A percentile compares a stretch with the other conserved stretches of the same genome.
These are phyloP conservation scores for Drosophila triauraria DNA, from an alignment of 1,140 invertebrate species.

Conservation along the genomic window DNA sequence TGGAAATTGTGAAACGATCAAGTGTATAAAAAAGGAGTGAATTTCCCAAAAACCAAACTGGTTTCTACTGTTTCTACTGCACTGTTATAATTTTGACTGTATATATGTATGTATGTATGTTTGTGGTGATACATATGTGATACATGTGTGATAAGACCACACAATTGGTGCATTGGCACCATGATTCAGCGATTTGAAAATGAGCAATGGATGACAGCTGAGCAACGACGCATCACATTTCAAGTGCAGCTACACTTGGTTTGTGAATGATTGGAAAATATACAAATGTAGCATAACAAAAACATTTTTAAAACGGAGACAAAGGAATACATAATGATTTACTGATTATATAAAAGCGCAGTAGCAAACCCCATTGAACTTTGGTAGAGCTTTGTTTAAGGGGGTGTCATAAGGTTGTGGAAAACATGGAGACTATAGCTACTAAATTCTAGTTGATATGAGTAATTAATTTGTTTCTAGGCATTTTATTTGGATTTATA, in stretches of 20 bases:
- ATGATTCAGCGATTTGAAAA: conserved; percentile 35
- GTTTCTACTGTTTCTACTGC: neutral
- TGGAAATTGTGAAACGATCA: conserved; percentile 1
- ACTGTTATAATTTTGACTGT: neutral
- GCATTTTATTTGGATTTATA: too few relatives aligned
- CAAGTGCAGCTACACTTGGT: conserved; percentile 28
- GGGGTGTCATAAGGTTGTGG: neutral
- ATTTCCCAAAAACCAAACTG: conserved; percentile 3
- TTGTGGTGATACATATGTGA: neutral
- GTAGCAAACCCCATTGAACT: conserved; percentile 2
- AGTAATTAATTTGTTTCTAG: too few relatives aligned
- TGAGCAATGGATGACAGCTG: conserved; percentile 3
- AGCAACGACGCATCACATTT: conserved; percentile 1
- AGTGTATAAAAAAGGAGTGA: conserved; percentile 1
- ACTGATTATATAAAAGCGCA: neutral
- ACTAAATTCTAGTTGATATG: neutral
- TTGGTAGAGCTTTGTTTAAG: conserved; percentile 2
- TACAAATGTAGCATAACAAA: neutral
- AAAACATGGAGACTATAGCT: neutral
- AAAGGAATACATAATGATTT: conserved; percentile 7
- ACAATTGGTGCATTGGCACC: conserved; percentile 27
- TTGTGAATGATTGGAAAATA: conserved; percentile 21
- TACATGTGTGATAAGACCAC: conserved; percentile 11
- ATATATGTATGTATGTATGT: neutral
- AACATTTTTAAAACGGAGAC: neutral